These are phyloP conservation scores for Drosophila malerkotliana DNA, from an alignment of 1,140 invertebrate genomes.

Conservation along the genomic window DNA sequence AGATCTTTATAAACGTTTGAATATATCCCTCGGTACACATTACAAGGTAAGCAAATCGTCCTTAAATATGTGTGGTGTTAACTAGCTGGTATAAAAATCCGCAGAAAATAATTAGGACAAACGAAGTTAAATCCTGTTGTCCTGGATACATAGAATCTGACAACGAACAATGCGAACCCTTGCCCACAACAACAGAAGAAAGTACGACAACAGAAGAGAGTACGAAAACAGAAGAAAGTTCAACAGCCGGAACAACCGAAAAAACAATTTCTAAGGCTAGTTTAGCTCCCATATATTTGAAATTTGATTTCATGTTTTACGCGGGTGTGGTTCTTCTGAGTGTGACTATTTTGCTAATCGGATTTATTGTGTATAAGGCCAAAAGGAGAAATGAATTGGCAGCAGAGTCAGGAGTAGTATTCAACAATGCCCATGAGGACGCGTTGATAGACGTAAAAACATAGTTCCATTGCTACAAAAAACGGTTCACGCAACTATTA, in stretches of 20 bases:
- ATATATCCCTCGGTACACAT: background rate
- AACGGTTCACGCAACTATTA: too few species aligned
- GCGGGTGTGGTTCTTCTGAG: background rate
- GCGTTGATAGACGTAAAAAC: too few species aligned
- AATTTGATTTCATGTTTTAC: background rate
- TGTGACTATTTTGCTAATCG: background rate
- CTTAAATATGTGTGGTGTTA: background rate
- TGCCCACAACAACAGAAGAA: background rate
- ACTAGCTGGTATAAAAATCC: background rate
- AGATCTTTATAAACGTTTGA: background rate
- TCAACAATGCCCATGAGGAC: background rate
- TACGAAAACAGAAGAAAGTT: background rate
- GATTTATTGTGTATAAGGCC: background rate
- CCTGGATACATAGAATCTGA: slow-evolving; percentile 19
- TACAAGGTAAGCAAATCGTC: background rate
- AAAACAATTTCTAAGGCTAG: background rate
- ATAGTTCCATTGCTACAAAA: too few species aligned
- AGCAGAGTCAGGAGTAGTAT: background rate
- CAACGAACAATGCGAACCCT: slow-evolving; percentile 6
- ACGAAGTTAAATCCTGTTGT: slow-evolving; percentile 33
- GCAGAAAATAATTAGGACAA: background rate
- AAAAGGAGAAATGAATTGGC: background rate
- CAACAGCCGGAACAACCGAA: background rate
- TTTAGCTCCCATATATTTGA: background rate
- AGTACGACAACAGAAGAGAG: background rate